phyloP scores from a whole-genome alignment of 2,888 invertebrate genomes.

The Hylaea fasciaria region DNA sequence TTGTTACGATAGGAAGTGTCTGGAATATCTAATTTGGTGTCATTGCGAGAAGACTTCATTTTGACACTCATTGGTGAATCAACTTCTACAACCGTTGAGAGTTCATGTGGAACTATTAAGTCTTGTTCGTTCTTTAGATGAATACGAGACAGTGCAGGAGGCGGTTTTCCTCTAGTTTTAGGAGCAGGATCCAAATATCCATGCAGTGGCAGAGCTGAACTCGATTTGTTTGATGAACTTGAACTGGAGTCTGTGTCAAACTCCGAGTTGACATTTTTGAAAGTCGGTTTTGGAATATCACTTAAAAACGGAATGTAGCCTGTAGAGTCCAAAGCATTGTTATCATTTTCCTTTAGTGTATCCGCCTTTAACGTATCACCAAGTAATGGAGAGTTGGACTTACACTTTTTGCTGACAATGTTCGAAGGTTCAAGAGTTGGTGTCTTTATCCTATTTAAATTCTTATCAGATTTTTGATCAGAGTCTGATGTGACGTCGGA shows the following conservation, averaged over 20 bases:
- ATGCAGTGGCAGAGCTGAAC: constrained; percentile 37
- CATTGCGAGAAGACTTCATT: constrained; percentile 60
- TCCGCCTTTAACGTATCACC: constrained; percentile 29
- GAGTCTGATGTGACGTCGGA: constrained; percentile 69
- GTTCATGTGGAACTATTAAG: constrained; percentile 82
- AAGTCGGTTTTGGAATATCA: constrained; percentile 68
- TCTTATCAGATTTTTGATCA: constrained; percentile 62
- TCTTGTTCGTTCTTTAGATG: constrained; percentile 68
- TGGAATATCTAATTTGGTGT: constrained; percentile 47
- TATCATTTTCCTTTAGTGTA: constrained; percentile 31
- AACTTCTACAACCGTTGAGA: constrained; percentile 88
- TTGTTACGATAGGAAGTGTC: constrained; percentile 41
- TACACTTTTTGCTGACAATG: constrained; percentile 34
- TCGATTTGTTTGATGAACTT: constrained; percentile 34
- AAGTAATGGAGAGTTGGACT: constrained; percentile 40
- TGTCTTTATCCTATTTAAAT: constrained; percentile 36
- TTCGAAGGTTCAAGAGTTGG: constrained; percentile 25
- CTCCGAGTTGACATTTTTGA: constrained; percentile 42
- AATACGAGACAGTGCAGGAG: constrained; percentile 73
- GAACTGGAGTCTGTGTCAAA: constrained; percentile 29
- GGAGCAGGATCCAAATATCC: constrained; percentile 38
- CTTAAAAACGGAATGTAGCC: constrained; percentile 60
- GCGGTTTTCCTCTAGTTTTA: constrained; percentile 66
- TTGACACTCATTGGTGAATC: constrained; percentile 87
- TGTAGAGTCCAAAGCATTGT: constrained; percentile 35